Evolutionary conservation across 2,797 vertebrate genomes (phyloP).

Genomic region (Galaxias olidus): DNA sequence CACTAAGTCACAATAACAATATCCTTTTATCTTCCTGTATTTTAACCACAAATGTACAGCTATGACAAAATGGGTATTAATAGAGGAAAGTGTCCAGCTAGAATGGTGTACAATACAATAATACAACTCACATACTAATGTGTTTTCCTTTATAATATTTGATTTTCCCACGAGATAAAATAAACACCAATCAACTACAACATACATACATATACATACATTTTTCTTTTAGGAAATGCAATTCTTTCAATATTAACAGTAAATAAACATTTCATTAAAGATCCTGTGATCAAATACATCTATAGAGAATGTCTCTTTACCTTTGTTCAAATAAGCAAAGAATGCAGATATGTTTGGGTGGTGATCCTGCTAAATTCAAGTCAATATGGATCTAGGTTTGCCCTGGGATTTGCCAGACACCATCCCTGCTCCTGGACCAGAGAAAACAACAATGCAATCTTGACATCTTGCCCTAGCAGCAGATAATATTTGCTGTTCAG

Average conservation of each 20-base stretch:
- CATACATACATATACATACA: not conserved
- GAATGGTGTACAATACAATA: constrained; percentile 25
- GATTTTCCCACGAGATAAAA: too few relatives aligned
- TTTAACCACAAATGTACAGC: constrained; percentile 40
- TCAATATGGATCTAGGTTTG: constrained; percentile 74
- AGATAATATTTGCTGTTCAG: constrained; percentile 83
- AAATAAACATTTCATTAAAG: not conserved
- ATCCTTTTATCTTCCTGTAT: constrained; percentile 51
- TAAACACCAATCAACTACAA: too few relatives aligned
- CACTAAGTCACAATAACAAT: constrained; percentile 28
- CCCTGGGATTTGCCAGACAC: constrained; percentile 75
- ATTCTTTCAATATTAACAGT: constrained; percentile 13
- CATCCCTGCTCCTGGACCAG: constrained; percentile 69
- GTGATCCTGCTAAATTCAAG: constrained; percentile 60
- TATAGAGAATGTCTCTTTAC: constrained; percentile 35
- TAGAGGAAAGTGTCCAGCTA: not conserved
- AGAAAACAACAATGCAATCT: constrained; percentile 82
- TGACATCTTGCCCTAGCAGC: constrained; percentile 81
- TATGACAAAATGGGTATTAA: constrained; percentile 16
- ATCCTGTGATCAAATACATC: constrained; percentile 26
- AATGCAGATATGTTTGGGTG: constrained; percentile 56
- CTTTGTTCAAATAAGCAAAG: constrained; percentile 20
- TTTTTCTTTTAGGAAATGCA: constrained; percentile 8
- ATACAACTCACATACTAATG: not conserved
- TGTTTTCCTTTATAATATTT: too few relatives aligned